phyloP scores from a whole-genome alignment of 2,888 invertebrate species.

The Celastrina argiolus region DNA sequence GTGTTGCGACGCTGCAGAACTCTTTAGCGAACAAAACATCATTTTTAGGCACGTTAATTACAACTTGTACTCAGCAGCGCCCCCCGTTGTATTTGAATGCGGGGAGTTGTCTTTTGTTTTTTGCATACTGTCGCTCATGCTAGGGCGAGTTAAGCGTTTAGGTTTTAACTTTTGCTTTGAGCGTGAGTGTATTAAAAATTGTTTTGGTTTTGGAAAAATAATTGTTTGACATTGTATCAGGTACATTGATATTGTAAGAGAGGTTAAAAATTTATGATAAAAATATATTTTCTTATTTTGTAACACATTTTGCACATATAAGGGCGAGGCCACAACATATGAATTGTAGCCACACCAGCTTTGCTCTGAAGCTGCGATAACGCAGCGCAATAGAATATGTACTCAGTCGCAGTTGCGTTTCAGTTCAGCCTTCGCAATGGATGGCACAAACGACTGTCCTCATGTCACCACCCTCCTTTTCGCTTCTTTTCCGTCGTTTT shows the following conservation, averaged over 20 bases:
- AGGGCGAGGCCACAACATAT: too few relatives aligned
- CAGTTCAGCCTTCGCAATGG: too few relatives aligned
- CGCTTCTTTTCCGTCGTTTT: too few relatives aligned
- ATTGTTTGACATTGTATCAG: not conserved
- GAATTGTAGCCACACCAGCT: too few relatives aligned
- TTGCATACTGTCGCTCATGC: slow-evolving; percentile 17
- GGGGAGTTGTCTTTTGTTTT: slow-evolving; percentile 30
- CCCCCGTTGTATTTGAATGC: slow-evolving; percentile 22
- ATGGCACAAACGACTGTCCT: too few relatives aligned
- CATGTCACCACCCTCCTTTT: too few relatives aligned
- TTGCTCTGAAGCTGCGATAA: too few relatives aligned
- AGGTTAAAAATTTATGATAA: too few relatives aligned
- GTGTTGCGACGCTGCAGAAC: not conserved
- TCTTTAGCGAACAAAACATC: slow-evolving; percentile 11
- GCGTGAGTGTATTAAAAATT: slow-evolving; percentile 1
- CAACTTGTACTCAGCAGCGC: slow-evolving; percentile 17
- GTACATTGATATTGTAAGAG: not conserved
- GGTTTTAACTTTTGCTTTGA: not conserved
- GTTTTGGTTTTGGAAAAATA: not conserved
- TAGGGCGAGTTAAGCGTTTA: slow-evolving; percentile 4
- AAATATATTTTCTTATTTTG: too few relatives aligned
- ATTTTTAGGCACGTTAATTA: slow-evolving; percentile 18
- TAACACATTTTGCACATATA: too few relatives aligned
- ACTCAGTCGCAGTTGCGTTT: too few relatives aligned
- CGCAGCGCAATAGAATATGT: too few relatives aligned